Base-by-base conservation (phyloP, 2,113 vertebrate genomes). In the Sylvia atricapilla region DNA sequence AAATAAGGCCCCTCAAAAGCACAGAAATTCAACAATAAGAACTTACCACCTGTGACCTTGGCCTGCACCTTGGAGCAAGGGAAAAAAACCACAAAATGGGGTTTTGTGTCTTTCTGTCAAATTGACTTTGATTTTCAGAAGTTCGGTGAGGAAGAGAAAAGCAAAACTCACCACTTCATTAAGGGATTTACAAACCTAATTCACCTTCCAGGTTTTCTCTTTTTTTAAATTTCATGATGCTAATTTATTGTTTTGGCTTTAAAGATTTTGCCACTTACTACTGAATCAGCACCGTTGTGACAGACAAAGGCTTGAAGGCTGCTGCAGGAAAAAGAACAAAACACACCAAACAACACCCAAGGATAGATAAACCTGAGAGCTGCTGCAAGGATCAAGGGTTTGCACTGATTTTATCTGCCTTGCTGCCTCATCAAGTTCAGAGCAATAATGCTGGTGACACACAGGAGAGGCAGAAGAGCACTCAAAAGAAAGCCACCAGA, bases 391-490 rank as follows among this genome's bases (percentile, higher is more conserved):
- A 47, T 78, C 43, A n/a, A 68, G 66, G 69, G 33, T 55, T 82
- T 64, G 27, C 30, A 8, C 25, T 77, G 10, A 7, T 49, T 76
- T 73, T 53, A 6, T 13, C 24, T 37, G 13, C 16, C 59, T 53
- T 49, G 28, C 58, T 76, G n/a, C 41, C 59, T 59, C 13, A 25
- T 15, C 2, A 3, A 12, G 14, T 46, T 74, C 74, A 67, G 23
- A 43, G 77, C 18, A n/a, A 21, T 43, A 55, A 52, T 5, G 25
- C 41, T 15, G 63, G 28, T 39, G n/a, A 13, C 39, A 24, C 1
- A 0, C 0, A 1, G 4, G 23, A 27, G 67, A 63, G 39, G 1
- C 28, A 39, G 23, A 55, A 67, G 89, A 72, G 3, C 60, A 53
- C 6, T 25, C 41, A 14, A 21, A 63, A 68, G 27, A 52, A 76